Evolutionary conservation across 1,140 invertebrate genomes (phyloP).

Genomic region (Doryteuthis pealeii): DNA sequence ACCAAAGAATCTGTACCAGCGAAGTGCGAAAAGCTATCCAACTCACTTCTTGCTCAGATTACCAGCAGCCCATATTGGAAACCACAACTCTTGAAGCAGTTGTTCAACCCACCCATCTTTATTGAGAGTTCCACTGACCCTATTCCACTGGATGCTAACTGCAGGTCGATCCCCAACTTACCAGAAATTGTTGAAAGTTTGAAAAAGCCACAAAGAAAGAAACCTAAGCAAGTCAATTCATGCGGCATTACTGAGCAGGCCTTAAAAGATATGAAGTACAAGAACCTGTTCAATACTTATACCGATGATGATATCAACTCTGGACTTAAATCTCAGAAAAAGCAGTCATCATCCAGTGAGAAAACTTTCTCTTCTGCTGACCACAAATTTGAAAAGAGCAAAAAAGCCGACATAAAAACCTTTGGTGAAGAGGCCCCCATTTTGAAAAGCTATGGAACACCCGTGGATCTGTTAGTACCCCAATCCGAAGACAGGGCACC

Average conservation of each 20-base stretch:
- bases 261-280: slow-evolving; percentile 5
- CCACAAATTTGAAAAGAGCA: too few relatives aligned
- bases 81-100: background rate
- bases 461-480: background rate
- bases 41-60: slow-evolving; percentile 6
- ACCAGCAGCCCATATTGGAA: background rate
- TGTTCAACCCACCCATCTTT: slow-evolving; percentile 5
- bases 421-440: background rate
- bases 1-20: background rate
- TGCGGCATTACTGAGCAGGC: background rate
- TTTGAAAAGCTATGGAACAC: background rate
- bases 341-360: too few relatives aligned
- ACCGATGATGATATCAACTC: background rate
- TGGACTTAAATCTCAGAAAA: too few relatives aligned
- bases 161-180: background rate
- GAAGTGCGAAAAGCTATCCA: slow-evolving; percentile 5
- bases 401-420: background rate
- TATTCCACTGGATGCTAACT: background rate
- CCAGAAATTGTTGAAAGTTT: slow-evolving; percentile 3
- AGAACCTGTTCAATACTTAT: slow-evolving; percentile 1
- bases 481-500: background rate
- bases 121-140: slow-evolving; percentile 2
- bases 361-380: too few relatives aligned
- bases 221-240: background rate
- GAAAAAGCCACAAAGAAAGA: background rate